Conservation (phyloP, 2,888 invertebrate species). For the Lamellibrachia satsuma region DNA sequence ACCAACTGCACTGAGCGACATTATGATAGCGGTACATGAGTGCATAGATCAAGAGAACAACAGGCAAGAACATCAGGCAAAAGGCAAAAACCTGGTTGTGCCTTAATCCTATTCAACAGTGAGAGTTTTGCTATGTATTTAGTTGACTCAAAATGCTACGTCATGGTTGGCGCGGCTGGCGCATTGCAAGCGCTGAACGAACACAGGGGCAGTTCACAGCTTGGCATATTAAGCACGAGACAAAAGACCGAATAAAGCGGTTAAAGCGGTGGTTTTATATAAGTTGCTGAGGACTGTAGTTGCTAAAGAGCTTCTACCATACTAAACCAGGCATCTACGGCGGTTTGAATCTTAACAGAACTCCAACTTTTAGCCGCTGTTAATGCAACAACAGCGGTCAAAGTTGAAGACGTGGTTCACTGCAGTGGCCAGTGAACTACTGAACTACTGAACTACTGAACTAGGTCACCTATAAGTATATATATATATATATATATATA, state of each 20-base stretch:
- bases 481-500: background rate
- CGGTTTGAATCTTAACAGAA: background rate
- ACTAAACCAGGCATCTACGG: background rate
- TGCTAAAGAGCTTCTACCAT: background rate
- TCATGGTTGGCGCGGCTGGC: background rate
- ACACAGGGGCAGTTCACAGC: background rate
- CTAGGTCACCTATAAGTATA: background rate
- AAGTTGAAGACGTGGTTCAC: background rate
- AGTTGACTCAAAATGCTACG: no score
- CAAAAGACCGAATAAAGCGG: background rate
- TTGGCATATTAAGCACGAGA: background rate
- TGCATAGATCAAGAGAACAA: no score
- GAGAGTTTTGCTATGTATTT: no score
- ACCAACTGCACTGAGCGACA: no score
- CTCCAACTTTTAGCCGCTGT: background rate
- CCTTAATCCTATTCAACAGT: no score
- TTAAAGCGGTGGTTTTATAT: background rate
- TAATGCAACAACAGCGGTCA: background rate
- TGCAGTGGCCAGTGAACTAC: background rate
- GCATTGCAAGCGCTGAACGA: background rate
- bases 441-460: background rate
- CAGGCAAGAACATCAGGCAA: no score
- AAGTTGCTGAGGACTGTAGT: background rate
- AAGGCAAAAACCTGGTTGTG: no score
- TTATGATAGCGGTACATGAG: no score